Conservation (phyloP, 1,140 invertebrate genomes). For the Nixonia krombeini region DNA sequence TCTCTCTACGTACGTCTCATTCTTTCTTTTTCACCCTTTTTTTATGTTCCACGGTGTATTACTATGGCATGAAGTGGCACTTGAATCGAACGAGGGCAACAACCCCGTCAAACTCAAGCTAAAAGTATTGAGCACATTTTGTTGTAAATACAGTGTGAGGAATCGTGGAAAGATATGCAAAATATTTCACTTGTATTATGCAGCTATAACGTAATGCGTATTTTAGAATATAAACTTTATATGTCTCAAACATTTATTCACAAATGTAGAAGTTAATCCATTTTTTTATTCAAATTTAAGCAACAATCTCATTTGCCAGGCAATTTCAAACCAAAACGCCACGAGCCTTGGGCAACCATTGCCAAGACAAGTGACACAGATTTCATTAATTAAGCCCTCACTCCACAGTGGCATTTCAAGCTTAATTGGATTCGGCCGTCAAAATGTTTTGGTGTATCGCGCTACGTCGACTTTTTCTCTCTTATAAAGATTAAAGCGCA, state of each 20-base stretch:
- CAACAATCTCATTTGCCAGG: too few relatives aligned
- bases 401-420: conserved; percentile 47
- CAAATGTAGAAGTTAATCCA: too few relatives aligned
- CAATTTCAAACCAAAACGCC: too few relatives aligned
- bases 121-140: not conserved
- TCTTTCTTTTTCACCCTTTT: conserved; percentile 5
- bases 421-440: conserved; percentile 51
- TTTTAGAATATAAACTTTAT: too few relatives aligned
- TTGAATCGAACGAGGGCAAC: conserved; percentile 38
- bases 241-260: too few relatives aligned
- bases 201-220: too few relatives aligned
- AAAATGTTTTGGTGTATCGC: conserved; percentile 43
- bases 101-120: conserved; percentile 31
- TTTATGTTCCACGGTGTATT: conserved; percentile 25
- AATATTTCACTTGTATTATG: too few relatives aligned
- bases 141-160: not conserved
- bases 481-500: conserved; percentile 46
- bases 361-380: conserved; percentile 42
- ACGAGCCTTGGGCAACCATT: not conserved
- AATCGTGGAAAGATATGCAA: too few relatives aligned
- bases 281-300: too few relatives aligned
- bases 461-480: conserved; percentile 18
- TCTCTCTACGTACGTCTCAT: conserved; percentile 4
- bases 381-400: conserved; percentile 58
- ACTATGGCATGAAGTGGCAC: conserved; percentile 29